Base-by-base conservation (phyloP, 2,888 invertebrate genomes). In the Uloborus plumipes region DNA sequence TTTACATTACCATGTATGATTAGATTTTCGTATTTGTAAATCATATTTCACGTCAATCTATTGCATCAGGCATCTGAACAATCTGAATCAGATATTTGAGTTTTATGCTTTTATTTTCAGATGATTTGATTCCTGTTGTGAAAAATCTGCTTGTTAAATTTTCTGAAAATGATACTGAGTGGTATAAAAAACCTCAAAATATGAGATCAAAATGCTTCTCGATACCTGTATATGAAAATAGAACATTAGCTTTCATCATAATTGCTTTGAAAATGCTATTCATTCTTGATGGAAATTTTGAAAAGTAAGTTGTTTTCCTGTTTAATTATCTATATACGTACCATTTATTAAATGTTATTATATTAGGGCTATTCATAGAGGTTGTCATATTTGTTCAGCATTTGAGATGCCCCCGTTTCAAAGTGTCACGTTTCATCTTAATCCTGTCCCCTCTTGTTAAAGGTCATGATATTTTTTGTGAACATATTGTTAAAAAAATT, bases 241-340 rank as follows among this genome's bases (percentile, higher is more conserved):
- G 67, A 62, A 73, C 73, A 16, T 61, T 80, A 65, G 73, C 79
- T 49, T 59, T 58, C 22, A 62, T 80, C 9, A 59, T 80, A 47
- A 62, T 80, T 18, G 62, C 62, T 55, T 72, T 80, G n/a, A 80
- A 80, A 64, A 16, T 80, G 20, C 16, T 80, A 22, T 66, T 69
- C 61, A 59, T 80, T 11, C 61, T 80, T 22, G 79, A 80, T 73
- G 79, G 62, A 18, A 51, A 80, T 47, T 80, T 67, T 80, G 79
- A 80, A 69, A 0, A 26, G 73, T 73, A 64, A 73, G 78, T 72
- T 16, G 16, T 64, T 14, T 26, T 13, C 39, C 31, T 22, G 18
- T 18, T 59, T 9, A n/a, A 9, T 61, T 1, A 49, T 59, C 0
- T 59, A 7, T 13, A 59, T 59, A 26, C 22, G 2, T 26, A 26